These are phyloP conservation scores for Lasius fuliginosus DNA, from an alignment of 2,888 invertebrate species.

Conservation along the genomic window DNA sequence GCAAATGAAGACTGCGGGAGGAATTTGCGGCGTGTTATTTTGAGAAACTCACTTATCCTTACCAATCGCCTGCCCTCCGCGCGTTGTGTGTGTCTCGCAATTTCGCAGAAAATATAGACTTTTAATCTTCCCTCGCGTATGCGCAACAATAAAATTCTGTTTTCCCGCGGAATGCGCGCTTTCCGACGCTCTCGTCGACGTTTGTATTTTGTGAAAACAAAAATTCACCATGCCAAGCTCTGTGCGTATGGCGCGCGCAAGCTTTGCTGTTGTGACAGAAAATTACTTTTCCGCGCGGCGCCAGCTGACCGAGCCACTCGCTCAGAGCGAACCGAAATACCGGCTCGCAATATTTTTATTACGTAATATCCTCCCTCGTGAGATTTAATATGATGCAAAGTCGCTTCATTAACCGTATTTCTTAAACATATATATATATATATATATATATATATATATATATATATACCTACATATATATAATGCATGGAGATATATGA, in stretches of 20 bases:
- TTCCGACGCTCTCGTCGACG: neutral
- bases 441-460: no score
- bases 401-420: neutral
- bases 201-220: constrained; percentile 56
- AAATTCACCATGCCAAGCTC: constrained; percentile 46
- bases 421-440: neutral
- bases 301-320: constrained; percentile 29
- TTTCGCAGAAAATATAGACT: constrained; percentile 55
- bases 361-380: neutral
- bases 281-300: constrained; percentile 40
- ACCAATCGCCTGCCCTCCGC: constrained; percentile 1
- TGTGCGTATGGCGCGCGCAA: constrained; percentile 30
- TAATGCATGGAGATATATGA: no score
- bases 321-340: constrained; percentile 18
- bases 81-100: neutral
- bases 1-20: constrained; percentile 36
- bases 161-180: constrained; percentile 40
- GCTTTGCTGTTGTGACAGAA: constrained; percentile 49
- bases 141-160: constrained; percentile 48
- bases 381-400: constrained; percentile 16
- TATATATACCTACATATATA: no score
- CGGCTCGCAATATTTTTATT: constrained; percentile 38
- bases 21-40: constrained; percentile 52
- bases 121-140: constrained; percentile 43
- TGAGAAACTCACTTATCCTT: constrained; percentile 51